Conservation (phyloP, 2,113 vertebrate species). For the Caloenas nicobarica region DNA sequence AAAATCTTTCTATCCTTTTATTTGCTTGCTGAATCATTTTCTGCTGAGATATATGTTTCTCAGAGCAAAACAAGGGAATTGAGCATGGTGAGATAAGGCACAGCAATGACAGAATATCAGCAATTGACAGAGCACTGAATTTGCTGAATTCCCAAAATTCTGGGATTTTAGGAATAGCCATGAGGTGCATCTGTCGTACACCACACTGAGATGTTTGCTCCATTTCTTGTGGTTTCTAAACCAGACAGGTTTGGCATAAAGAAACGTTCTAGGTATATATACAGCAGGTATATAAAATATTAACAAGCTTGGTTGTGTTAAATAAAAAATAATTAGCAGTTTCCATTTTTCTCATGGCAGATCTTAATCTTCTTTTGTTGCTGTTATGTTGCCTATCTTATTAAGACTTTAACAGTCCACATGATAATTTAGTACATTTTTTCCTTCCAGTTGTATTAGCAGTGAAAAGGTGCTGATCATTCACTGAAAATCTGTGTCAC, state of each 20-base stretch:
- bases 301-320: not conserved
- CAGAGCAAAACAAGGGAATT: not conserved
- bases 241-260: not conserved
- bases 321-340: not conserved
- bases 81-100: not conserved
- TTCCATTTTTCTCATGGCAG: not conserved
- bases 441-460: not conserved
- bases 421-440: not conserved
- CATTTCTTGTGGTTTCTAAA: not conserved
- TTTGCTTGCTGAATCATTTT: not conserved
- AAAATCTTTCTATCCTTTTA: not conserved
- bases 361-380: not conserved
- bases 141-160: not conserved
- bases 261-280: not conserved
- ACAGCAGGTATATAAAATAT: not conserved
- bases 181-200: rapidly evolving
- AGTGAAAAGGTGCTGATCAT: not conserved
- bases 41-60: not conserved
- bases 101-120: not conserved
- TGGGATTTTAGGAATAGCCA: not conserved
- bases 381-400: not conserved
- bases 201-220: not conserved
- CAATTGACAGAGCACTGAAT: not conserved
- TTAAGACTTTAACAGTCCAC: not conserved
- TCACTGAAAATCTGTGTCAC: not conserved